Evolutionary conservation across 2,888 invertebrate genomes (phyloP).

Genomic region (Baccha elongata): DNA sequence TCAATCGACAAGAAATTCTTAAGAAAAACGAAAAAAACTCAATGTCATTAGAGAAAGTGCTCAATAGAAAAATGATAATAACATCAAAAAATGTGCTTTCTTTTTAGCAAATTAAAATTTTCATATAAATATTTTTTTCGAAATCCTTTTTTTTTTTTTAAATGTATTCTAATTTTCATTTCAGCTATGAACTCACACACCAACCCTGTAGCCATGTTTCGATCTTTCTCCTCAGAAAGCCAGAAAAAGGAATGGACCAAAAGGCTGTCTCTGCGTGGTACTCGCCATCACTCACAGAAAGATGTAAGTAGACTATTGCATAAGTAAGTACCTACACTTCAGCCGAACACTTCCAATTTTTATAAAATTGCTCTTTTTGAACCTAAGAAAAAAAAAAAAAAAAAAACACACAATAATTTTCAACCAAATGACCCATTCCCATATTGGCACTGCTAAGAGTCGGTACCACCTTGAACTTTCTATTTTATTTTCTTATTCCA

Average conservation of each 20-base stretch:
- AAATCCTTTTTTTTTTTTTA: not conserved
- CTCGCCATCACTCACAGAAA: slow-evolving; percentile 84
- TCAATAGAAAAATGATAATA: not conserved
- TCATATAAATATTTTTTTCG: not conserved
- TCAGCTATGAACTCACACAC: slow-evolving; percentile 52
- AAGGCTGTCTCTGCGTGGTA: slow-evolving; percentile 88
- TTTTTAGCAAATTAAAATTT: too few species aligned
- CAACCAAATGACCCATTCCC: slow-evolving; percentile 15
- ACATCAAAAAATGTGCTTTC: not conserved
- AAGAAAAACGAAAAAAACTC: not conserved
- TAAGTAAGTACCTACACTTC: slow-evolving; percentile 24
- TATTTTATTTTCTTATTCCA: not conserved
- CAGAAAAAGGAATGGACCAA: slow-evolving; percentile 89
- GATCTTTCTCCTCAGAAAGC: slow-evolving; percentile 87
- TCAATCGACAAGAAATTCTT: too few species aligned
- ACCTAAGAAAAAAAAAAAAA: not conserved
- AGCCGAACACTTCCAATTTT: slow-evolving; percentile 20
- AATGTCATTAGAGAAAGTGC: not conserved
- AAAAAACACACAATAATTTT: slow-evolving; percentile 12
- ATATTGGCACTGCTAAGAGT: not conserved
- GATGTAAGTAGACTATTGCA: slow-evolving; percentile 77
- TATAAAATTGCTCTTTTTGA: slow-evolving; percentile 18
- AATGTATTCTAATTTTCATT: slow-evolving; percentile 32
- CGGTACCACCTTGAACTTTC: slow-evolving; percentile 22
- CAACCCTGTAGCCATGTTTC: slow-evolving; percentile 82